Conservation (phyloP, 2,888 invertebrate genomes). For the Steinernema carpocapsae region DNA sequence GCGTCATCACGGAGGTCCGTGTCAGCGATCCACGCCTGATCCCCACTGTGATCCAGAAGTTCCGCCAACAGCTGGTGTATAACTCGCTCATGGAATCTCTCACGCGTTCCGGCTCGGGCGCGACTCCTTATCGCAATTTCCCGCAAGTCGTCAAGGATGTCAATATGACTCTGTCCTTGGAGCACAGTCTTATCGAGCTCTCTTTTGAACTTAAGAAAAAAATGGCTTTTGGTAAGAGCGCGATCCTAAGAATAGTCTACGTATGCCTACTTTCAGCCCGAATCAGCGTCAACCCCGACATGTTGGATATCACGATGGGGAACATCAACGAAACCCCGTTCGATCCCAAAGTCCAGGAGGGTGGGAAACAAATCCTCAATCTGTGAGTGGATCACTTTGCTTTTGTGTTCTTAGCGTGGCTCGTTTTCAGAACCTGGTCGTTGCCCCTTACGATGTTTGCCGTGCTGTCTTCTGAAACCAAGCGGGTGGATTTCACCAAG, state of each 20-base stretch:
- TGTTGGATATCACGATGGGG: neutral
- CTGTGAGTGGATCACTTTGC: neutral
- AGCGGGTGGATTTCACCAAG: neutral
- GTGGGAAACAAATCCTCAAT: neutral
- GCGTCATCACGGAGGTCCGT: neutral
- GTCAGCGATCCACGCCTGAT: slow-evolving; percentile 14
- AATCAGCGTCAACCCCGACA: neutral
- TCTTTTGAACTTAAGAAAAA: neutral
- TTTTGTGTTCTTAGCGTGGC: neutral
- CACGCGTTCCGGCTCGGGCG: neutral
- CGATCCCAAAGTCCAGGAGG: neutral
- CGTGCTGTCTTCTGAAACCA: slow-evolving; percentile 4
- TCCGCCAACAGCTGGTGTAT: slow-evolving; percentile 13
- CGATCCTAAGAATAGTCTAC: neutral
- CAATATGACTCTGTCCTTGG: neutral
- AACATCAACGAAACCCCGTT: neutral
- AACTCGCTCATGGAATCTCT: slow-evolving; percentile 16
- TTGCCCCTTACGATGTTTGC: slow-evolving; percentile 7
- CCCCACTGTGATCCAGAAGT: neutral
- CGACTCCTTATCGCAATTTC: neutral
- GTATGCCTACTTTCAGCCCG: neutral
- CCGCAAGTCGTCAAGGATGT: neutral
- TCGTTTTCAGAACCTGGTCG: slow-evolving; percentile 22
- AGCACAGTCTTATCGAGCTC: neutral
- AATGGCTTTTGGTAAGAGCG: neutral